These are phyloP conservation scores for Brachymystax lenok DNA, from an alignment of 2,797 vertebrate species.

Conservation along the genomic window DNA sequence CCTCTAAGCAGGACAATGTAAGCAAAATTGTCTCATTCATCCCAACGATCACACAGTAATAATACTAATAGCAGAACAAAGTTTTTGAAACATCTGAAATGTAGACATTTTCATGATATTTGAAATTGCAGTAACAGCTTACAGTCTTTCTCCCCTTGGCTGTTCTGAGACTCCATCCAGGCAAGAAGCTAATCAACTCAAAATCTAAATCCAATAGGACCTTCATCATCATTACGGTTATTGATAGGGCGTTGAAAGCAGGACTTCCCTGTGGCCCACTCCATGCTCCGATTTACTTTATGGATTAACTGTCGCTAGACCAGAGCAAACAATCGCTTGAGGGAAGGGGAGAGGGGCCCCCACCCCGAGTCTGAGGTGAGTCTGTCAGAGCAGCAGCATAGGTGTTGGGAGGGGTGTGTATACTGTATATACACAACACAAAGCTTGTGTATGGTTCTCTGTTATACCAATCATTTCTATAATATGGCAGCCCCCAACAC, in stretches of 20 bases:
- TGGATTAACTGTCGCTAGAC: constrained; percentile 61
- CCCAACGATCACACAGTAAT: no score
- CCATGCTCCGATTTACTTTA: constrained; percentile 54
- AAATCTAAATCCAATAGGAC: constrained; percentile 34
- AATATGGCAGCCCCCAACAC: not conserved
- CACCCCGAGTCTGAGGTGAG: no score
- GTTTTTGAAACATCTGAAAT: no score
- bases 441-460: not conserved
- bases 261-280: constrained; percentile 27
- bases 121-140: no score
- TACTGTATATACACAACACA: not conserved
- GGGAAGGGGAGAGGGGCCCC: not conserved
- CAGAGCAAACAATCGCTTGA: constrained; percentile 37
- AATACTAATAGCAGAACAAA: no score
- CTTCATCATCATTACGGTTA: constrained; percentile 57
- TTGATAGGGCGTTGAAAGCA: constrained; percentile 37
- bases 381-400: not conserved
- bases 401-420: not conserved
- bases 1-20: no score
- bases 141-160: no score
- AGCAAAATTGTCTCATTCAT: no score
- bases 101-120: no score
- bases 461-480: no score
- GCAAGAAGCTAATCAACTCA: no score
- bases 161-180: no score